phyloP scores from a whole-genome alignment of 2,888 invertebrate species.

The Aricia artaxerxes region DNA sequence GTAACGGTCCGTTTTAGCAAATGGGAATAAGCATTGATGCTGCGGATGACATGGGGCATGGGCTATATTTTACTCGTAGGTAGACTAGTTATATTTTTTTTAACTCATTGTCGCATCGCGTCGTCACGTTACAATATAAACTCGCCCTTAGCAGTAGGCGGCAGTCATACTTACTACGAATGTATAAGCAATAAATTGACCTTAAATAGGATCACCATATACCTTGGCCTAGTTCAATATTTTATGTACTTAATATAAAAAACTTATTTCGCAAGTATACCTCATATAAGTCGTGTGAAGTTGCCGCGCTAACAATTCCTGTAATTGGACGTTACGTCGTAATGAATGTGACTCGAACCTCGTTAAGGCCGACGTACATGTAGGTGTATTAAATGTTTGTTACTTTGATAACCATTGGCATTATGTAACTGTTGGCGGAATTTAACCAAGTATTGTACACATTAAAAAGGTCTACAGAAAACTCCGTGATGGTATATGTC shows the following conservation, averaged over 20 bases:
- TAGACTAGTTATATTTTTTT: no score
- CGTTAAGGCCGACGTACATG: slow-evolving; percentile 38
- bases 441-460: no score
- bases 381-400: slow-evolving; percentile 28
- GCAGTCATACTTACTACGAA: background rate
- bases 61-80: no score
- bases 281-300: slow-evolving; percentile 42
- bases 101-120: no score
- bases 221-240: background rate
- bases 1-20: no score
- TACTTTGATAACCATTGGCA: background rate
- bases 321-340: slow-evolving; percentile 59
- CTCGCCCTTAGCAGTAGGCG: background rate
- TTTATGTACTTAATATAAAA: background rate
- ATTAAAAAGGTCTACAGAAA: no score
- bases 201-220: background rate
- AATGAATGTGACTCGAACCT: slow-evolving; percentile 54
- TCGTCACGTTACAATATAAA: no score
- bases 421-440: background rate
- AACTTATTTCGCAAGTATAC: background rate
- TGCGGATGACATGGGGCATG: no score
- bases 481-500: no score
- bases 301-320: slow-evolving; percentile 46
- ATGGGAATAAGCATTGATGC: no score
- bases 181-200: background rate